Conservation (phyloP, 2,113 vertebrate species). For the Acinonyx jubatus region DNA sequence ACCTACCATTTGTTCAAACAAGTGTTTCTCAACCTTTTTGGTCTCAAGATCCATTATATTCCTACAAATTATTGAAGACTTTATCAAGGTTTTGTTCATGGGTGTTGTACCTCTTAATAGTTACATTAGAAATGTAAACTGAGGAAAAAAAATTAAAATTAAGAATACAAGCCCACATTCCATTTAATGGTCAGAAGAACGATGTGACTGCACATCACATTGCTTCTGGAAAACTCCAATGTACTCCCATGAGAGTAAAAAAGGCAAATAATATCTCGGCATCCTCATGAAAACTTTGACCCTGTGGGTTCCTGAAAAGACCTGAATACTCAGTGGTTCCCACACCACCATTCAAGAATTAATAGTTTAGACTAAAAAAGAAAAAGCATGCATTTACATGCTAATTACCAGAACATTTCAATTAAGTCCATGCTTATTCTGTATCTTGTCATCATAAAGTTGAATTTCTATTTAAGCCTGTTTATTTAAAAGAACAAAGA, state of each 20-base stretch:
- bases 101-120: not conserved
- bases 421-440: not conserved
- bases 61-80: not conserved
- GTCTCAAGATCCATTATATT: not conserved
- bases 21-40: not conserved
- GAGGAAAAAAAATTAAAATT: not conserved
- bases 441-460: not conserved
- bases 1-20: not conserved
- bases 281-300: not conserved
- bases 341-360: not conserved
- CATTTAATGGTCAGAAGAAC: not conserved
- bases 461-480: not conserved
- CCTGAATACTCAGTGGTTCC: not conserved
- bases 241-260: not conserved
- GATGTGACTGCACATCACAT: not conserved
- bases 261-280: not conserved
- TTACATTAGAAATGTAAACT: not conserved
- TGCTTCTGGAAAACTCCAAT: not conserved
- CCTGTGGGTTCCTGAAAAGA: not conserved
- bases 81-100: not conserved
- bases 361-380: not conserved
- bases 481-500: not conserved
- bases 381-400: not conserved
- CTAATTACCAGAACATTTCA: not conserved
- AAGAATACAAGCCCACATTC: not conserved